Evolutionary conservation across 2,797 vertebrate genomes (phyloP), one percentile per base, ranked within the genome.

Genomic region (Sebastolobus altivelis): DNA sequence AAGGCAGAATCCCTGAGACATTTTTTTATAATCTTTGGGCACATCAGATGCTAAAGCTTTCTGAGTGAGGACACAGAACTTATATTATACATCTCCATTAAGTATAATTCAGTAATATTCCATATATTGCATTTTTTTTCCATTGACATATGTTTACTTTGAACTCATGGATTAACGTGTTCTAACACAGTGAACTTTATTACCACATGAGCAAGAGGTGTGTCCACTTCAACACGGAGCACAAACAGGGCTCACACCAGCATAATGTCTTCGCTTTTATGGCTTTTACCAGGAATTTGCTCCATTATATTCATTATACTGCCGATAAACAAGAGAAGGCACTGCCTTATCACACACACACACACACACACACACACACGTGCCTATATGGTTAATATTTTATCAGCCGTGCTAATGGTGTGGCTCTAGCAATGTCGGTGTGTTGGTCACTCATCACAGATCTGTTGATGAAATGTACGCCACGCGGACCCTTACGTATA

Each of bases 171-270:
- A 71, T 61, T 29, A 58, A 22, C 56, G 14, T 71, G 60, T 61
- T 75, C 9, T 27, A 27, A 35, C 65, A 27, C 55, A 31, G 52
- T 79, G 68, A 82, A 77, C 76, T 80, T 65, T 80, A 65, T 33
- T 65, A 31, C 63, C 46, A 29, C 25, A 25, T 5, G 10, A 27
- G 59, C 29, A 56, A 25, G 22, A 72, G 62, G 35, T 38, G 38
- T 81, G 70, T 73, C 58, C 65, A 22, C n/a, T 22, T 52, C 38
- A 72, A 8, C 5, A 3, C 16, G 22, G 40, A 27, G 37, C 11
- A 60, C 8, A 49, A 56, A n/a, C 25, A 9, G 12, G 10, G 5
- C 46, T 49, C 46, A 16, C 6, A 54, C 52, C 8, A 54, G 40
- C 40, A 54, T 33, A 49, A 67, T 49, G 29, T 35, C 18, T 58